A percentile compares a stretch with the other conserved stretches of the same genome.
phyloP scores from a whole-genome alignment of 1,140 invertebrate species.

The Psix sp. region DNA sequence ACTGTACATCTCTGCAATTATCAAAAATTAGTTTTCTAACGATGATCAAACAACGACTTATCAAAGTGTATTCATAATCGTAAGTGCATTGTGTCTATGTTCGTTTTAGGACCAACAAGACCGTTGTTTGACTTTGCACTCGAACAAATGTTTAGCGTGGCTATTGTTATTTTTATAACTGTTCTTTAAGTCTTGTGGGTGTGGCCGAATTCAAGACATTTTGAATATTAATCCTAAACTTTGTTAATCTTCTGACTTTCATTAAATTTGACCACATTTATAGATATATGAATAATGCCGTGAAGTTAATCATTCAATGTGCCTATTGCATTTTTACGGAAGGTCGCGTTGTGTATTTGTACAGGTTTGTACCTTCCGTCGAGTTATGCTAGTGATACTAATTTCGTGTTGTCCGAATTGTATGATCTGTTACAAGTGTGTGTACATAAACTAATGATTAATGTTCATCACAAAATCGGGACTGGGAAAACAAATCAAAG shows the following conservation, averaged over 20 bases:
- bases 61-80: too few species aligned
- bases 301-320: conserved; percentile 46
- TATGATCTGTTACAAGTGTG: conserved; percentile 2
- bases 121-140: conserved; percentile 15
- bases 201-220: conserved; percentile 10
- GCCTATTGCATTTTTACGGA: conserved; percentile 50
- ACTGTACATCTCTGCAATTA: too few species aligned
- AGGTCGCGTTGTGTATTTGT: conserved; percentile 18
- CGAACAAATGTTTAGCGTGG: conserved; percentile 21
- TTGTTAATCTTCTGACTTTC: too few species aligned
- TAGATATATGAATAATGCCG: conserved; percentile 17
- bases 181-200: conserved; percentile 12
- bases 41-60: too few species aligned
- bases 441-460: conserved; percentile 19
- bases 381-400: conserved; percentile 34
- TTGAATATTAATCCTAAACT: too few species aligned
- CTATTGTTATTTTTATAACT: conserved; percentile 35
- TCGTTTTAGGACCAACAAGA: conserved; percentile 10
- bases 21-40: too few species aligned
- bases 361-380: conserved; percentile 27
- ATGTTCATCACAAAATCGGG: conserved; percentile 22
- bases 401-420: conserved; percentile 25
- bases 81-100: too few species aligned
- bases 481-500: conserved; percentile 24
- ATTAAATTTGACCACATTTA: conserved; percentile 12